phyloP scores from a whole-genome alignment of 2,113 vertebrate species.

The Barnardius zonarius region DNA sequence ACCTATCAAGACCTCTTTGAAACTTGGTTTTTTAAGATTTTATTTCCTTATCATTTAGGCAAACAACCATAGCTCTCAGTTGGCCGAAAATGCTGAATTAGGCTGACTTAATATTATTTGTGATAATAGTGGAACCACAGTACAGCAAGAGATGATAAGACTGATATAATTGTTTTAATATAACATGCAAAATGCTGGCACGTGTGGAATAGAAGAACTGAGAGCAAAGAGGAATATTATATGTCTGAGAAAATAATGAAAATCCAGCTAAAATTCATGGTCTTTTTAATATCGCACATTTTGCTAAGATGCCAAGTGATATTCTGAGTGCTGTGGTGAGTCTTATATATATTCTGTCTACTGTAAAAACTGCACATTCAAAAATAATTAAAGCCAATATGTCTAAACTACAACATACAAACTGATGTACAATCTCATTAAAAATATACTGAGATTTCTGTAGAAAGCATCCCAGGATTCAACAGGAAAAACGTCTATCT shows the following conservation, averaged over 20 bases:
- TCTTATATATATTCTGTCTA: constrained; percentile 48
- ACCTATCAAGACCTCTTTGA: background rate
- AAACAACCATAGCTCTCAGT: background rate
- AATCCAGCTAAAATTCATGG: constrained; percentile 46
- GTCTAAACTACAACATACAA: constrained; percentile 54
- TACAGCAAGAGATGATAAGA: background rate
- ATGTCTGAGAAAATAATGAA: constrained; percentile 47
- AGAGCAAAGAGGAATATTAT: constrained; percentile 14
- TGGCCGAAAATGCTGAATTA: background rate
- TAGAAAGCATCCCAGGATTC: constrained; percentile 16
- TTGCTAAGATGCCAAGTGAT: constrained; percentile 59
- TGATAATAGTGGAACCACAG: background rate
- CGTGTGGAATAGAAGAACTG: background rate
- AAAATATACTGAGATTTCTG: constrained; percentile 47
- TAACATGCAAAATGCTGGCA: constrained; percentile 29
- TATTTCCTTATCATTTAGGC: background rate
- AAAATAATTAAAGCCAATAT: constrained; percentile 62
- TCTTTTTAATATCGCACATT: constrained; percentile 57
- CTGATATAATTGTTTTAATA: constrained; percentile 37
- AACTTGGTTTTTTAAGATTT: background rate
- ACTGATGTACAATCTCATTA: constrained; percentile 59
- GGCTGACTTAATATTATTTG: constrained; percentile 1
- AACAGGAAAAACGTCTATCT: constrained; percentile 27
- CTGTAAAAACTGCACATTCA: constrained; percentile 59
- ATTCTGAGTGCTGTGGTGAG: constrained; percentile 13